phyloP scores from a whole-genome alignment of 2,797 vertebrate species.

The Emys orbicularis region DNA sequence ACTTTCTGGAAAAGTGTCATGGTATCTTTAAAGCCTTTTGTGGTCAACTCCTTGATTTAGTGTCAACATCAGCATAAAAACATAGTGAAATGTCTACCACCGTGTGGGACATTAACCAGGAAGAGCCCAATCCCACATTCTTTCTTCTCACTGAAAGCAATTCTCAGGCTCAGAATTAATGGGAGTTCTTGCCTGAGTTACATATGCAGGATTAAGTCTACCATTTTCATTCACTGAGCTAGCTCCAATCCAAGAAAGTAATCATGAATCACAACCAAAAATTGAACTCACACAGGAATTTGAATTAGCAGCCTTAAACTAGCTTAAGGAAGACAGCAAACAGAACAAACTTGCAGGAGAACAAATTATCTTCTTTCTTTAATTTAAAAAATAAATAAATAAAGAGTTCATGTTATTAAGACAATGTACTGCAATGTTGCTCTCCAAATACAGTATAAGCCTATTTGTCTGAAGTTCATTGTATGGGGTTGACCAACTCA shows the following conservation, averaged over 20 bases:
- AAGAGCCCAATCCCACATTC: not conserved
- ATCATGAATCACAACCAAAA: not conserved
- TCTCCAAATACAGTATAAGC: not conserved
- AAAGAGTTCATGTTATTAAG: not conserved
- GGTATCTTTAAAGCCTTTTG: not conserved
- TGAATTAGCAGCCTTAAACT: not conserved
- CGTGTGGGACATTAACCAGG: not conserved
- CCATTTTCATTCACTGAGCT: not conserved
- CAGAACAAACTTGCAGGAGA: not conserved
- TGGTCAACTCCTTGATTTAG: not conserved
- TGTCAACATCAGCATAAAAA: not conserved
- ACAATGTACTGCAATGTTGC: not conserved
- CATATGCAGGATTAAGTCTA: not conserved
- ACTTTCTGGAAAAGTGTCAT: not conserved
- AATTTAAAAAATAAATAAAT: not conserved
- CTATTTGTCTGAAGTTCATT: not conserved
- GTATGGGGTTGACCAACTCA: fast-evolving
- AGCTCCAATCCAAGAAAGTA: constrained; percentile 1
- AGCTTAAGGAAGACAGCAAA: not conserved
- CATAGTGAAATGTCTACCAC: not conserved
- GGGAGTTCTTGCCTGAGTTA: not conserved
- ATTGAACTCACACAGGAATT: not conserved
- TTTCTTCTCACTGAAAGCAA: not conserved
- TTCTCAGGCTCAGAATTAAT: not conserved
- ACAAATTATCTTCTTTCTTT: not conserved